Percentiles rank a stretch among this genome's conserved stretches.
These are phyloP conservation scores for Andrena marginata DNA, from an alignment of 2,888 invertebrate genomes.

Conservation along the genomic window DNA sequence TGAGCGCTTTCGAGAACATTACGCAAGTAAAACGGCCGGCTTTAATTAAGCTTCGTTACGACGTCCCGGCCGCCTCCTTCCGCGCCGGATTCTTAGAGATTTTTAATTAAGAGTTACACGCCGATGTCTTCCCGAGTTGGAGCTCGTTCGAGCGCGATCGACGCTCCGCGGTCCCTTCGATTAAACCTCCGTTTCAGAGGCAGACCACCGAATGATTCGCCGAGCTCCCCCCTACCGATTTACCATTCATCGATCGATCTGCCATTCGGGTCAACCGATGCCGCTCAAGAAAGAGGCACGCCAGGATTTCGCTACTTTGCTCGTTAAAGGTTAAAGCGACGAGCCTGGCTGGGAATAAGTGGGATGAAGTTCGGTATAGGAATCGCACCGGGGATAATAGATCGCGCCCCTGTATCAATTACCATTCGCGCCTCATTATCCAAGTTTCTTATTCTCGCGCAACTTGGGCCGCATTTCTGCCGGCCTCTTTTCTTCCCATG, in stretches of 20 bases:
- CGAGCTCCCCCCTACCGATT: neutral
- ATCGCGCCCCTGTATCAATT: slow-evolving; percentile 39
- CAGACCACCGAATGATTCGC: slow-evolving; percentile 45
- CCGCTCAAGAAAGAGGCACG: slow-evolving; percentile 22
- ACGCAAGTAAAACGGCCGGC: slow-evolving; percentile 65
- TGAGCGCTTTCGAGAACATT: slow-evolving; percentile 63
- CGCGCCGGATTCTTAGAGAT: slow-evolving; percentile 59
- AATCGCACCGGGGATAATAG: slow-evolving; percentile 33
- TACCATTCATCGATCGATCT: slow-evolving; percentile 35
- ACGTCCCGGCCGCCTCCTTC: slow-evolving; percentile 51
- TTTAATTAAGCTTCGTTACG: slow-evolving; percentile 68
- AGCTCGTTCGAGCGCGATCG: slow-evolving; percentile 45
- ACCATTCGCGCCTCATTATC: slow-evolving; percentile 53
- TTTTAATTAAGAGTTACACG: slow-evolving; percentile 65
- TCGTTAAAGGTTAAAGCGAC: slow-evolving; percentile 20
- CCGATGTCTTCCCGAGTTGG: slow-evolving; percentile 48
- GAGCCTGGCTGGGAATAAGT: slow-evolving; percentile 18
- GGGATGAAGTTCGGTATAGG: neutral
- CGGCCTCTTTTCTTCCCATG: neutral
- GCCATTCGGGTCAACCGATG: slow-evolving; percentile 50
- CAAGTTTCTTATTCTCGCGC: slow-evolving; percentile 42
- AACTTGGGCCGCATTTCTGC: slow-evolving; percentile 6
- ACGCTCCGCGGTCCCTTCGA: slow-evolving; percentile 44
- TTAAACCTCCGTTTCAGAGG: slow-evolving; percentile 42
- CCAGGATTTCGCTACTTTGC: neutral